phyloP scores from a whole-genome alignment of 92 coral and sea anemone genomes.

The Palythoa grandis region DNA sequence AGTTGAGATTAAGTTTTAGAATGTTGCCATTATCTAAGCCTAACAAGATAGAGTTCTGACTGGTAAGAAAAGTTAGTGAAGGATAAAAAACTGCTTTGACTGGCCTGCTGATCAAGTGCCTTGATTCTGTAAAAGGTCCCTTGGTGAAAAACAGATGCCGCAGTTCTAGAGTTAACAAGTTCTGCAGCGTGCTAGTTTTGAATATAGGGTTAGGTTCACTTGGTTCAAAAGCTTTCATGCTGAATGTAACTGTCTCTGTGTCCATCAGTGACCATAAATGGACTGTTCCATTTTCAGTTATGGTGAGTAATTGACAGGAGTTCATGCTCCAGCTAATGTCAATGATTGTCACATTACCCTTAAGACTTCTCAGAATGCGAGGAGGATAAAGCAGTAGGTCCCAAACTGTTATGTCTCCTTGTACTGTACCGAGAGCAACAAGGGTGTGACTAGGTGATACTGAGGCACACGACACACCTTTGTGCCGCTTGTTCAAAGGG shows the following conservation, averaged over 20 bases:
- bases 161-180: constrained; percentile 54
- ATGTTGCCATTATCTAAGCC: constrained; percentile 77
- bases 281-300: constrained; percentile 64
- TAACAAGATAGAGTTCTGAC: constrained; percentile 67
- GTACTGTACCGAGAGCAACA: constrained; percentile 76
- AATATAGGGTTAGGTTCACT: constrained; percentile 65
- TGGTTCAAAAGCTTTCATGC: constrained; percentile 82
- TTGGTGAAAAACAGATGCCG: constrained; percentile 58
- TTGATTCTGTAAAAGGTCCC: constrained; percentile 70
- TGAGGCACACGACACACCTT: constrained; percentile 73
- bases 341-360: constrained; percentile 56
- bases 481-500: constrained; percentile 75
- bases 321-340: constrained; percentile 74
- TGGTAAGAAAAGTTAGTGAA: constrained; percentile 68
- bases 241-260: constrained; percentile 55
- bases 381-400: constrained; percentile 76
- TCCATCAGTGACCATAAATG: constrained; percentile 75
- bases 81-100: constrained; percentile 70
- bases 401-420: constrained; percentile 84
- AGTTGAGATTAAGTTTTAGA: constrained; percentile 56
- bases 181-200: constrained; percentile 55
- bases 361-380: constrained; percentile 70
- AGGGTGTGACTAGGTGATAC: constrained; percentile 70
- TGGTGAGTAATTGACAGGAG: constrained; percentile 61
- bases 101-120: constrained; percentile 44